phyloP scores from a whole-genome alignment of 2,113 vertebrate species.

The Heliornis fulica region DNA sequence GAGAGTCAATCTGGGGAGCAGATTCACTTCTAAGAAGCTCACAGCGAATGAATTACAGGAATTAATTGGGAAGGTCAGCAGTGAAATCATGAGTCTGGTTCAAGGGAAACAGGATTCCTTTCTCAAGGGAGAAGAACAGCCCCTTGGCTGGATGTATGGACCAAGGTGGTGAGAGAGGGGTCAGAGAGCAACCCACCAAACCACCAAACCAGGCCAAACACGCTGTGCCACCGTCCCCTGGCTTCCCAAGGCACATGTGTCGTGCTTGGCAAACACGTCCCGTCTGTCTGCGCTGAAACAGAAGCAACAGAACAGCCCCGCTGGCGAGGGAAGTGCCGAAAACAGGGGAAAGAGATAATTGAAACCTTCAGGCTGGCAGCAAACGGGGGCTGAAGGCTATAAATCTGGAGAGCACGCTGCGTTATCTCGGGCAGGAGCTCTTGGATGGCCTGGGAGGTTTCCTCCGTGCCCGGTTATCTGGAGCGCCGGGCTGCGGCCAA shows the following conservation, averaged over 20 bases:
- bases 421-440: slow-evolving; percentile 28
- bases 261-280: slow-evolving; percentile 24
- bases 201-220: slow-evolving; percentile 18
- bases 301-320: slow-evolving; percentile 25
- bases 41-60: not conserved
- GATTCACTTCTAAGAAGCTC: not conserved
- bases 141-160: not conserved
- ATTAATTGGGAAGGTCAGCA: slow-evolving; percentile 7
- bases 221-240: not conserved
- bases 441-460: not conserved
- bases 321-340: slow-evolving; percentile 27
- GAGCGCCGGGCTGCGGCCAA: not conserved
- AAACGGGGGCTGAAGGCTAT: slow-evolving; percentile 16
- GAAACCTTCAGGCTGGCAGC: slow-evolving; percentile 51
- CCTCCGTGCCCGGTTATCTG: not conserved
- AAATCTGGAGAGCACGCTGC: not conserved
- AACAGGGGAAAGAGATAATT: slow-evolving; percentile 16
- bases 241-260: not conserved
- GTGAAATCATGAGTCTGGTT: not conserved
- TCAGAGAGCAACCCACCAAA: slow-evolving; percentile 23
- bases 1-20: not conserved
- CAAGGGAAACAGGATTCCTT: not conserved
- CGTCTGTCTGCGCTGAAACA: not conserved
- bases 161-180: slow-evolving; percentile 4
- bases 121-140: not conserved